Base-by-base conservation (phyloP, 2,888 invertebrate genomes). In the Troides oblongomaculatus region DNA sequence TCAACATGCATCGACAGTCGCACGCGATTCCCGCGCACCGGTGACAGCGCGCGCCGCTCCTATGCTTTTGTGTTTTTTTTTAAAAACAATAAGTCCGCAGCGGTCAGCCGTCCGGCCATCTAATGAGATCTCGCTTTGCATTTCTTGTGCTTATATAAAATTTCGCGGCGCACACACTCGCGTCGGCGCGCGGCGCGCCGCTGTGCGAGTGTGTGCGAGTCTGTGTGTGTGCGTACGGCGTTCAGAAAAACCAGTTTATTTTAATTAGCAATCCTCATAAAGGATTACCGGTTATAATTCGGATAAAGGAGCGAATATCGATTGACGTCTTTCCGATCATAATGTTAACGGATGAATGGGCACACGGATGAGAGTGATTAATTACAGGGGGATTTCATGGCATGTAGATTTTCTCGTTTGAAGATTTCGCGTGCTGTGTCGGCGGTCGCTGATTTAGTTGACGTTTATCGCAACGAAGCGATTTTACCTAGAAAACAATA, bases 91-190 rank as follows among this genome's bases (percentile, higher is more conserved):
- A 71, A 53, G 71, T 66, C 74, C 72, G 76, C 75, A 72, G 70
- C 72, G 75, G 73, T 71, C 75, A 75, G 72, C 72, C 65, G 73
- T 69, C 71, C 73, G 71, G 71, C 72, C 70, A 72, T 76, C 74
- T 76, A 80, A 78, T 80, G 78, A 76, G 73, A 68, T 64, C 73
- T 69, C 73, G 71, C 62, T 72, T 73, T 66, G 61, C 62, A 71
- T 70, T 71, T 72, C 74, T 74, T 72, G 73, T 61, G 71, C 74
- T 79, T 79, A 78, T 78, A 78, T 79, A 73, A 78, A 78, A 77
- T 77, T 77, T 74, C 76, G 75, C 65, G 57, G 66, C 71, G 68
- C 71, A 68, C 68, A 68, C 71, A 17, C 39, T 43, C 12, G 59
- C 62, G 43, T 12, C 39, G 39, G 46, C 30, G 43, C 46, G 58